Evolutionary conservation across 1,140 invertebrate genomes (phyloP).

Genomic region (Stegodyphus mimosarum): DNA sequence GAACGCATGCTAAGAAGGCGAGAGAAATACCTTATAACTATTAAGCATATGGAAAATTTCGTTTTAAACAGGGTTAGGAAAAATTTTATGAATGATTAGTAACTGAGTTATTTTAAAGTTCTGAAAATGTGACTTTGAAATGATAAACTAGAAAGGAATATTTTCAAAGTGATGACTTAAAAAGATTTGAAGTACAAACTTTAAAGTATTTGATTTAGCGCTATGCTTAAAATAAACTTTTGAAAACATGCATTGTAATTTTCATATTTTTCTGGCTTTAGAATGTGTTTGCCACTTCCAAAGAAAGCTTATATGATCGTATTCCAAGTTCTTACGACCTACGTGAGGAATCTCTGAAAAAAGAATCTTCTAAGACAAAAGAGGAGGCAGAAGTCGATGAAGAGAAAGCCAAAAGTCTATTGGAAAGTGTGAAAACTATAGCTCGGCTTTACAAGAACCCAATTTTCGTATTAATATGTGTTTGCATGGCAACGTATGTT

Average conservation of each 20-base stretch:
- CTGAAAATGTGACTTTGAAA: no score
- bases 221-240: no score
- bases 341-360: not conserved
- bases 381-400: not conserved
- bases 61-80: no score
- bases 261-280: conserved; percentile 9
- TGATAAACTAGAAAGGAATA: no score
- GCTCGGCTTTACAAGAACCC: conserved; percentile 34
- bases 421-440: conserved; percentile 22
- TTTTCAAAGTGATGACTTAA: no score
- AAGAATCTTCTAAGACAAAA: conserved; percentile 25
- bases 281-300: conserved; percentile 48
- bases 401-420: not conserved
- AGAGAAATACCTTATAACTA: no score
- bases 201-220: no score
- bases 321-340: not conserved
- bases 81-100: no score
- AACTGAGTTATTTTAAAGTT: no score
- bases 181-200: not conserved
- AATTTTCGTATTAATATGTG: conserved; percentile 20
- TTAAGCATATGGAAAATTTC: no score
- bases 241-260: no score
- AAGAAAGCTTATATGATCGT: conserved; percentile 30
- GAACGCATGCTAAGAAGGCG: no score
- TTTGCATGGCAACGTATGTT: conserved; percentile 36